These are phyloP conservation scores for Rutilus rutilus DNA, from an alignment of 2,113 vertebrate species.

Conservation along the genomic window DNA sequence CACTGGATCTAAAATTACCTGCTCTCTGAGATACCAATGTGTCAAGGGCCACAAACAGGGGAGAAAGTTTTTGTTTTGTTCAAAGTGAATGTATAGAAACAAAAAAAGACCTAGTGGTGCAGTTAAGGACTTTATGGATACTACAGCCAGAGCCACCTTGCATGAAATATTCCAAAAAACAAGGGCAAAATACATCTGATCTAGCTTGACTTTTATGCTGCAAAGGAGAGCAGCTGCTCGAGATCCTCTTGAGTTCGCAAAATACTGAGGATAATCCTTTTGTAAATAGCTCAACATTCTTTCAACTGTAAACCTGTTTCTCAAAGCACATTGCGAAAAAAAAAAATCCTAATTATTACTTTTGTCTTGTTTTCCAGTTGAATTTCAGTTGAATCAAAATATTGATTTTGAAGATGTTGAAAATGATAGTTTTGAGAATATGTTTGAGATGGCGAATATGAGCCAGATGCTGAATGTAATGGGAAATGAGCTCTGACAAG, in stretches of 20 bases:
- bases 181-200: conserved; percentile 11
- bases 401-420: no score
- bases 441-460: no score
- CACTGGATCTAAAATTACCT: conserved; percentile 24
- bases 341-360: not conserved
- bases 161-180: conserved; percentile 4
- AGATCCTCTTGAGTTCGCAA: conserved; percentile 53
- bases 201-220: not conserved
- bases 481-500: no score
- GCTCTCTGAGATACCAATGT: conserved; percentile 13
- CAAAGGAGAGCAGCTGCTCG: not conserved
- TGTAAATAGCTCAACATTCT: conserved; percentile 40
- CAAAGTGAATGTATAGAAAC: not conserved
- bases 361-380: not conserved
- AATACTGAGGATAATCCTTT: conserved; percentile 58
- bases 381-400: not conserved
- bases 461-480: no score
- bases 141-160: conserved; percentile 1
- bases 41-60: conserved; percentile 10
- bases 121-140: not conserved
- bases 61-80: not conserved
- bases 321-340: not conserved
- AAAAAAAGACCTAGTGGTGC: not conserved
- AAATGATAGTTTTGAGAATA: no score
- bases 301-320: not conserved